Evolutionary conservation across 1,140 invertebrate genomes (phyloP).

Genomic region (Eumaeus atala): DNA sequence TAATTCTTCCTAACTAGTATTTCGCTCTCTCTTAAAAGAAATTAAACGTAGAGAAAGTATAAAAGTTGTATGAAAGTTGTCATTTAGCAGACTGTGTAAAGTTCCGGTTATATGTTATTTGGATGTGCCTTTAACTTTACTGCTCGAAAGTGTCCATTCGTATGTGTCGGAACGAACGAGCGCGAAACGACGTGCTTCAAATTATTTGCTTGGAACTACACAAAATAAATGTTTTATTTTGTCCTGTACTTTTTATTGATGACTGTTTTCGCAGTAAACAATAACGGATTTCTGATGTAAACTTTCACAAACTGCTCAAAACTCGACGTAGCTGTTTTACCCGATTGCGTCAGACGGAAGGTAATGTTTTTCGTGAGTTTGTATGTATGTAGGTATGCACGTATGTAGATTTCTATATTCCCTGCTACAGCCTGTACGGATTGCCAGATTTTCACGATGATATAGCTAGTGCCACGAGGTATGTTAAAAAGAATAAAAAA

Average conservation of each 20-base stretch:
- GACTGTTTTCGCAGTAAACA: constrained; percentile 7
- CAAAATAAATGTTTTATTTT: constrained; percentile 16
- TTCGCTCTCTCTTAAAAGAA: background rate
- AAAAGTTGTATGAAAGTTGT: constrained; percentile 27
- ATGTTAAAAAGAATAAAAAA: no score
- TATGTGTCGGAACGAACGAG: constrained; percentile 29
- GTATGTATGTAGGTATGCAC: no score
- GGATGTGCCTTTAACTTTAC: constrained; percentile 36
- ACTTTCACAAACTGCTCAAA: background rate
- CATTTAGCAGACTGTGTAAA: constrained; percentile 32
- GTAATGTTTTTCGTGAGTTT: no score
- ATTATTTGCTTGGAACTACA: constrained; percentile 18
- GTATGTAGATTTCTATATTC: no score
- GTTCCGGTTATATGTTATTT: constrained; percentile 30
- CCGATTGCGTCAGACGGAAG: no score
- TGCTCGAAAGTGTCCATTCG: constrained; percentile 34
- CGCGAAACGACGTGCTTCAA: constrained; percentile 30
- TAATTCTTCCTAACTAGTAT: no score
- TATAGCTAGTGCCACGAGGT: no score
- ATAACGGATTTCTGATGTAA: background rate
- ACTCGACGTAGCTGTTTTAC: no score
- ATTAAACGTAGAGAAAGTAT: constrained; percentile 17
- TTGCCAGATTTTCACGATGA: no score
- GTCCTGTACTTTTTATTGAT: constrained; percentile 9
- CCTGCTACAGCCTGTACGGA: no score